Base-by-base conservation (phyloP, 2,113 vertebrate species). In the Saguinus imperator region DNA sequence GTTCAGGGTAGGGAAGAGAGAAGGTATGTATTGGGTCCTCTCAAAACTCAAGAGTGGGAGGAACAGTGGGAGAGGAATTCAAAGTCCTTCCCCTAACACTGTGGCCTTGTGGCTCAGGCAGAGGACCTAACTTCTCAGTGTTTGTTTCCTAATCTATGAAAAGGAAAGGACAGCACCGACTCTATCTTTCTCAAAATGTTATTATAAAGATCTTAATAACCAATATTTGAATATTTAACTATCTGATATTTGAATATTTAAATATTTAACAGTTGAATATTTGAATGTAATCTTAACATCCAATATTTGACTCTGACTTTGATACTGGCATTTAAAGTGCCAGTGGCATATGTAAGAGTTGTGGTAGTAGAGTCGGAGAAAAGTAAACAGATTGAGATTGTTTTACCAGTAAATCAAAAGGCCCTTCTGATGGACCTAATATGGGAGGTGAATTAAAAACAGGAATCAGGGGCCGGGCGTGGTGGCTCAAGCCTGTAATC, bases 401-500 rank as follows among this genome's bases (percentile, higher is more conserved):
- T 84, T 76, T 97, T 73, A 81, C 58, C 3, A 93, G 27, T 48
- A 12, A 94, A 57, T 84, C 5, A 43, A 76, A 84, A 95, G 50
- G 37, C 43, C 32, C 29, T 94, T 90, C 57, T 57, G 57, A 82
- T 58, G 29, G 37, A 81, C 70, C 23, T 75, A 27, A 27, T 40
- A 52, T 6, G 40, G 29, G 50, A 17, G 8, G 14, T 77, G 29
- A 81, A n/a, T 77, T 52, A 94, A 96, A 89, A 23, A 52, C 73
- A 94, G 13, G 58, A 85, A 85, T 81, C 43, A 72, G 37, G 37
- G 37, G 37, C 37, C 37, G 37, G 37, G 37, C 37, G 37, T 40
- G 37, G 37, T 40, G 37, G 37, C 37, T 40, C 37, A 40, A 40
- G 37, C 37, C 37, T 40, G 37, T 40, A 40, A 40, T 40, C 37